Evolutionary conservation across 2,113 vertebrate species (phyloP), one percentile per base, ranked within the genome.

Genomic region (Pholis gunnellus): DNA sequence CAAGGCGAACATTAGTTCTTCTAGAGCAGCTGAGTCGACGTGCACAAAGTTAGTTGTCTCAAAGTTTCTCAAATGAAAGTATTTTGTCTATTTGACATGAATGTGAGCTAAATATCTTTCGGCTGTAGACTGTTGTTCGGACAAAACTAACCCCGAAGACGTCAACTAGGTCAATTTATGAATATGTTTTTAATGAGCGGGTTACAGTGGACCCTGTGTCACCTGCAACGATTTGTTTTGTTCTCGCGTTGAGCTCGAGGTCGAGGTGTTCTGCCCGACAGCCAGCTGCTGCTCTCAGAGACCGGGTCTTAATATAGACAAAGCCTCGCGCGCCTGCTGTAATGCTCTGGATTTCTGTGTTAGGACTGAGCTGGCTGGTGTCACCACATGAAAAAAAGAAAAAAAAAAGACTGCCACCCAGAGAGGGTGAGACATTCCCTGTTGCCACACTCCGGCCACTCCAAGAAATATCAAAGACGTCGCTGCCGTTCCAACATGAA

Each of bases 211-310:
- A 74, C 29, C 67, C 44, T 1, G 2, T 6, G 29, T 79, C 82
- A 78, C 60, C 31, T 64, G 70, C 13, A 42, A 38, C 34, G 54
- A 22, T 29, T 69, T 4, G 25, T 72, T 71, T 67, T 29, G 56
- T 79, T 52, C 10, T 1, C 15, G 36, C 27, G 76, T 73, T 87
- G 46, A 60, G 60, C 2, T 48, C 11, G 54, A 22, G 73, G 44
- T 44, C 13, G 15, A 46, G 64, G 89, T 66, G 20, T 22, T 92
- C 87, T 91, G 89, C 90, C 92, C 4, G 13, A 54, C 67, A 73
- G 86, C 65, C 92, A 94, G 89, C 91, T 92, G 93, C 90, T 81
- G 85, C 88, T 89, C 90, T 81, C 85, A 70, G 92, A 92, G 85
- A 92, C 92, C 27, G 17, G 72, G 20, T 85, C 92, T 89, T 92